Evolutionary conservation across 2,113 vertebrate species (phyloP).

Genomic region (Dromiciops gliroides): DNA sequence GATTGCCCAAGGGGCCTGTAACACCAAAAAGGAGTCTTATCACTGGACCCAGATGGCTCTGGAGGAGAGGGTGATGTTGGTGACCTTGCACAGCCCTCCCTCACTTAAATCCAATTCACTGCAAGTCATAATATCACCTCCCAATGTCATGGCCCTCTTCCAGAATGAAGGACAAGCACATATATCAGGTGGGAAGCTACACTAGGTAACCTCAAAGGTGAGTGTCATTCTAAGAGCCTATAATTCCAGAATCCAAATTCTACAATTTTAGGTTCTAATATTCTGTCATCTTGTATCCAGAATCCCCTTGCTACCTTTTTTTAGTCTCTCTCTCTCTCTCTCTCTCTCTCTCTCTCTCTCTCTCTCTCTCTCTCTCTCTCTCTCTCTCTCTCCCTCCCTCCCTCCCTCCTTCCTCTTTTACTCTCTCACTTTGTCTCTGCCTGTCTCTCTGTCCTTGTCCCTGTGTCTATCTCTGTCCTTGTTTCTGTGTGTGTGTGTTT

Average conservation of each 20-base stretch:
- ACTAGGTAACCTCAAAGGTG: background rate
- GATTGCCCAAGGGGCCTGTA: background rate
- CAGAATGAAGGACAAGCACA: no score
- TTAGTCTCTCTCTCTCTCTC: background rate
- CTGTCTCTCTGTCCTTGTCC: background rate
- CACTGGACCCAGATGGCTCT: no score
- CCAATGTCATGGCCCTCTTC: no score
- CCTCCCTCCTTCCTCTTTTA: rapidly evolving
- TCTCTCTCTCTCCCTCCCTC: no score
- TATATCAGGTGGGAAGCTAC: background rate
- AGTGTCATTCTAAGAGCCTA: background rate
- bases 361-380: background rate
- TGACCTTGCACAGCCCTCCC: no score
- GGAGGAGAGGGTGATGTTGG: no score
- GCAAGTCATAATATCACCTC: no score
- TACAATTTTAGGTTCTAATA: background rate
- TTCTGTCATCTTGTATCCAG: background rate
- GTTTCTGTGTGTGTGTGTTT: no score
- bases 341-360: no score
- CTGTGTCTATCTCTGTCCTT: background rate
- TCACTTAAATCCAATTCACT: no score
- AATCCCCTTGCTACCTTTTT: background rate
- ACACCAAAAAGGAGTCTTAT: background rate
- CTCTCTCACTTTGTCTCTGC: background rate
- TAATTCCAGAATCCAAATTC: no score